These are phyloP conservation scores for Chlorops oryzae DNA, from an alignment of 1,140 invertebrate genomes.

Conservation along the genomic window DNA sequence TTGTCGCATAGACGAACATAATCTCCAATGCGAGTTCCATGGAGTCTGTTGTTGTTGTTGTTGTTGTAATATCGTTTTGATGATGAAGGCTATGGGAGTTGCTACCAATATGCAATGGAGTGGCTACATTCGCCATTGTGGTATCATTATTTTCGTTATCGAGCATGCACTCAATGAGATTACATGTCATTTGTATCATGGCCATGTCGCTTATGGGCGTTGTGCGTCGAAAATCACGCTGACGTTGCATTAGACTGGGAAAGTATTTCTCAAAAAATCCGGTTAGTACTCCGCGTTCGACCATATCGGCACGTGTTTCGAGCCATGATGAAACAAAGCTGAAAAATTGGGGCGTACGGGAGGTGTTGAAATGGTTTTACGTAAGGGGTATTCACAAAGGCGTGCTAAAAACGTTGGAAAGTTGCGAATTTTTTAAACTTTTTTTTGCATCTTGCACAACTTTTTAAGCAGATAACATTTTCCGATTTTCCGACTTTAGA, in stretches of 20 bases:
- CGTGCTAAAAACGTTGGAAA: no score
- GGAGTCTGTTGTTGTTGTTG: no score
- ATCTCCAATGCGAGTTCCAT: conserved; percentile 56
- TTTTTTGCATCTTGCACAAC: no score
- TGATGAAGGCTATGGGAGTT: conserved; percentile 34
- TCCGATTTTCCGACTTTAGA: no score
- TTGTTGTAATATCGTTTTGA: conserved; percentile 23
- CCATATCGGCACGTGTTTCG: conserved; percentile 65
- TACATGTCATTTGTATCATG: conserved; percentile 85
- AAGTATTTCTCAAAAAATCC: conserved; percentile 94
- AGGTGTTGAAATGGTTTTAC: no score
- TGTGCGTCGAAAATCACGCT: conserved; percentile 83
- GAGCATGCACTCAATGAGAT: conserved; percentile 80
- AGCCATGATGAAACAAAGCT: conserved; percentile 89
- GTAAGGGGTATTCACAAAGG: no score
- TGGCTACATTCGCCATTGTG: background rate
- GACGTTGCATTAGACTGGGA: conserved; percentile 72
- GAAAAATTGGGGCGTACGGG: no score
- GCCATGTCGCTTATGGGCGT: conserved; percentile 87
- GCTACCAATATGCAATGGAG: background rate
- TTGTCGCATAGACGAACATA: conserved; percentile 84
- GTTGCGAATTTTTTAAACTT: no score
- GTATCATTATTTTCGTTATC: conserved; percentile 48
- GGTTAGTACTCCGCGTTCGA: conserved; percentile 72
- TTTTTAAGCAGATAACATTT: no score